Percentiles rank a stretch among this genome's conserved stretches.
Evolutionary conservation across 2,888 invertebrate species (phyloP).

Genomic region (Acanthosepion pharaonis): DNA sequence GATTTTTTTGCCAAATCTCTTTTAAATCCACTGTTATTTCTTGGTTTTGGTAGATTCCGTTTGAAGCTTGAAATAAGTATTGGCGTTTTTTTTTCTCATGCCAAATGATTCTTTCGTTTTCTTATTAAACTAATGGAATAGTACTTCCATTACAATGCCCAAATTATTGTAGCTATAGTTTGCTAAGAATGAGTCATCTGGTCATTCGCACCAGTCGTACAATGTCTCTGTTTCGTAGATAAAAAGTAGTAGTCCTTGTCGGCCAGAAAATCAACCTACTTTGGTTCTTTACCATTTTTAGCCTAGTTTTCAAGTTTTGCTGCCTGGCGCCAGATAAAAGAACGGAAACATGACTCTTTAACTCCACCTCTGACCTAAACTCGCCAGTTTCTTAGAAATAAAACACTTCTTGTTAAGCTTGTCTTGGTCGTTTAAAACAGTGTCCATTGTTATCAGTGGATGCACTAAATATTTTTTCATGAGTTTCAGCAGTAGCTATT

Average conservation of each 20-base stretch:
- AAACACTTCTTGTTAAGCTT: slow-evolving; percentile 1
- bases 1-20: neutral
- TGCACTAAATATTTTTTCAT: slow-evolving; percentile 21
- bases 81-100: neutral
- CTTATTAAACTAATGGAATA: neutral
- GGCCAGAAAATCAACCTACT: neutral
- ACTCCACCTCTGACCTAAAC: neutral
- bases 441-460: neutral
- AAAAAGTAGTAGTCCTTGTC: slow-evolving; percentile 13
- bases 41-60: neutral
- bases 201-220: neutral
- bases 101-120: neutral
- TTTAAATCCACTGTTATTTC: neutral
- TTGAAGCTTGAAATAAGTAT: neutral
- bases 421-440: neutral
- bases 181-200: neutral
- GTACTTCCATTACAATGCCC: neutral
- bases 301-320: neutral
- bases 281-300: neutral
- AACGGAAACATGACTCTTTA: slow-evolving; percentile 45
- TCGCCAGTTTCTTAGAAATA: neutral
- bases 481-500: neutral
- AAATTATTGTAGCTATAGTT: neutral
- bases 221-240: neutral
- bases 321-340: slow-evolving; percentile 36